Base-by-base conservation (phyloP, 53 echinoderm and acorn worm genomes). In the Actinopyga echinites region DNA sequence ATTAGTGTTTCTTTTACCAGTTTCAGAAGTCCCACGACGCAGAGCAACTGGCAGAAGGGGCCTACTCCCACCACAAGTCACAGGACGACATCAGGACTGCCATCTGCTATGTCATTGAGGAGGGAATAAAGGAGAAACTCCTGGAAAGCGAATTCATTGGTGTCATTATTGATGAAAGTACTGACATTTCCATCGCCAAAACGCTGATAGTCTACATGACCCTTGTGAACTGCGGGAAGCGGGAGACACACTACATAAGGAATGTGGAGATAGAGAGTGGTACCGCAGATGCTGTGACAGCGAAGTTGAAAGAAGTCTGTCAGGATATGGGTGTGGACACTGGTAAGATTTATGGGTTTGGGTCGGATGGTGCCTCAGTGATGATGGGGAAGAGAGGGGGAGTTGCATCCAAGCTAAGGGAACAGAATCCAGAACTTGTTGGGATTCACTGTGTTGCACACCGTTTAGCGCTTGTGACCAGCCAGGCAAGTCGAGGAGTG, bases 341-440 rank as follows among this genome's bases (percentile, higher is more conserved):
- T 5, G 10, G 4, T 4, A 58, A 58, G 58, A 58, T 58, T 9
- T 5, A 5, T 4, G 58, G 58, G 4, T 58, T 58, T 24, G 58
- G 58, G 58, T 58, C 5, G 3, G 58, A 58, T 58, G 58, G 58
- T 4, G 58, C 58, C 4, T 58, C 58, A 24, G 58, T 58, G 4
- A 58, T 58, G 58, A 58, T 58, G 58, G 58, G 58, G 10, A 58
- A 58, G 58, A 58, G 58, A 58, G 58, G 58, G 4, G 58, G 58
- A 5, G 58, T 58, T 58, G 58, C 10, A 58, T 4, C 58, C 58
- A 58, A 58, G 10, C 10, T 58, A 21, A 58, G 10, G 25, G 58
- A 58, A 9, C 4, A 58, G 55, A 58, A 58, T 9, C 21, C 58
- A 5, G 58, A 58, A 4, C 10, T 58, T 4, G 8, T 58, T 22